Evolutionary conservation across 2,797 vertebrate genomes (phyloP).

Genomic region (Hirundo rustica): DNA sequence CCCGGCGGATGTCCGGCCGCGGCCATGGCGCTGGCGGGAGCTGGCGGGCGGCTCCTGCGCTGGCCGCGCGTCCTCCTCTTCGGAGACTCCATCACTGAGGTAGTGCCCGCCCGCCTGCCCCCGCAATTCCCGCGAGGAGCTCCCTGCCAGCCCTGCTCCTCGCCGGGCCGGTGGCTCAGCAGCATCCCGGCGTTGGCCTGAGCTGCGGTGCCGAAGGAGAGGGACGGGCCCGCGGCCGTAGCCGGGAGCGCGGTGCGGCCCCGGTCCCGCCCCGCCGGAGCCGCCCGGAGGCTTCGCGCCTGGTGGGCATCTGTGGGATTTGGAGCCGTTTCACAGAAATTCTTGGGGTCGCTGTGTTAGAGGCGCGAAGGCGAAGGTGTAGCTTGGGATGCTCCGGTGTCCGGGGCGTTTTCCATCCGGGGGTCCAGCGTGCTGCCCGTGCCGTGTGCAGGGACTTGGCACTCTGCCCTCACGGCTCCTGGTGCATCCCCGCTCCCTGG

Average conservation of each 20-base stretch:
- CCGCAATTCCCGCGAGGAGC: not conserved
- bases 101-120: slow-evolving; percentile 24
- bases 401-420: fast-evolving
- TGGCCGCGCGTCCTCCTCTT: slow-evolving; percentile 90
- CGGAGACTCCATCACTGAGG: slow-evolving; percentile 97
- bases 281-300: fast-evolving
- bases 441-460: not conserved
- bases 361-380: not conserved
- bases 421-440: not conserved
- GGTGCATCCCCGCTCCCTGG: not conserved
- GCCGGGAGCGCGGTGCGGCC: not conserved
- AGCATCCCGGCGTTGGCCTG: not conserved
- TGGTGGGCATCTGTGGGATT: fast-evolving
- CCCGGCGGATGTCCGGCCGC: not conserved
- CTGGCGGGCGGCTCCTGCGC: not conserved
- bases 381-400: fast-evolving
- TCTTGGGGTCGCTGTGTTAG: fast-evolving
- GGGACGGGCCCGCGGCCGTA: not conserved
- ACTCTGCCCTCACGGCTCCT: not conserved
- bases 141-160: not conserved
- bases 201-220: fast-evolving
- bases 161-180: not conserved
- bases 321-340: not conserved
- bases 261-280: fast-evolving
- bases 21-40: not conserved